Percentiles rank a stretch among this genome's conserved stretches.
These are phyloP conservation scores for Crenichthys baileyi DNA, from an alignment of 2,797 vertebrate genomes.

Conservation along the genomic window DNA sequence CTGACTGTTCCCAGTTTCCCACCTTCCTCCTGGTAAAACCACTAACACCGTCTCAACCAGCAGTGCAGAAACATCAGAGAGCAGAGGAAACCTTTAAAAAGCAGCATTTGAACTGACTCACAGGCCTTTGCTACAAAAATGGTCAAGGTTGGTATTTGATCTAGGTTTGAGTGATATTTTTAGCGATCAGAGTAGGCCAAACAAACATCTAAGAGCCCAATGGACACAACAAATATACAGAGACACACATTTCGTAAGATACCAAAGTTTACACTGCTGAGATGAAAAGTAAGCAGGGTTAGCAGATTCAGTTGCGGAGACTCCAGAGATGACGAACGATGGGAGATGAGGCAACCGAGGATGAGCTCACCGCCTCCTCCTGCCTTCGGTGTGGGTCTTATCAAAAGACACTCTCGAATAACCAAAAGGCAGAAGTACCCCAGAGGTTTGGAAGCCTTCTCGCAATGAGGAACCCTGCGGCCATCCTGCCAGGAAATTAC, in stretches of 20 bases:
- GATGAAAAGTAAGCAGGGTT: conserved; percentile 30
- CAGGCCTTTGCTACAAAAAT: conserved; percentile 9
- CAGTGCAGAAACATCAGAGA: neutral
- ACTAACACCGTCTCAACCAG: conserved; percentile 42
- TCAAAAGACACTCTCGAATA: conserved; percentile 44
- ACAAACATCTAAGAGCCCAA: conserved; percentile 24
- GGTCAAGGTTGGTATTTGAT: conserved; percentile 35
- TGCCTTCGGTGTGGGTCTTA: conserved; percentile 29
- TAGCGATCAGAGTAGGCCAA: conserved; percentile 41
- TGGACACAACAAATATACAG: conserved; percentile 11
- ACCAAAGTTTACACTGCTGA: neutral
- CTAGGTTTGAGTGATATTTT: conserved; percentile 41
- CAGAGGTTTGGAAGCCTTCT: conserved; percentile 43
- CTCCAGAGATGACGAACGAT: conserved; percentile 27
- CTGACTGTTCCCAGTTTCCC: conserved; percentile 38
- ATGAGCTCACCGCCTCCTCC: conserved; percentile 52
- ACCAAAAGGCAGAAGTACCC: conserved; percentile 43
- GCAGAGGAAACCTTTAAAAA: neutral
- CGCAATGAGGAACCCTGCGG: conserved; percentile 42
- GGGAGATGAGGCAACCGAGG: conserved; percentile 49
- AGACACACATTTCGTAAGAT: neutral
- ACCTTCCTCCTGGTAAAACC: conserved; percentile 23
- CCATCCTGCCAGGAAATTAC: conserved; percentile 54
- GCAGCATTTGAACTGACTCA: conserved; percentile 10
- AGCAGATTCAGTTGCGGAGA: conserved; percentile 29